Evolutionary conservation across 2,113 vertebrate species (phyloP).

Genomic region (Nycticryphes semicollaris): DNA sequence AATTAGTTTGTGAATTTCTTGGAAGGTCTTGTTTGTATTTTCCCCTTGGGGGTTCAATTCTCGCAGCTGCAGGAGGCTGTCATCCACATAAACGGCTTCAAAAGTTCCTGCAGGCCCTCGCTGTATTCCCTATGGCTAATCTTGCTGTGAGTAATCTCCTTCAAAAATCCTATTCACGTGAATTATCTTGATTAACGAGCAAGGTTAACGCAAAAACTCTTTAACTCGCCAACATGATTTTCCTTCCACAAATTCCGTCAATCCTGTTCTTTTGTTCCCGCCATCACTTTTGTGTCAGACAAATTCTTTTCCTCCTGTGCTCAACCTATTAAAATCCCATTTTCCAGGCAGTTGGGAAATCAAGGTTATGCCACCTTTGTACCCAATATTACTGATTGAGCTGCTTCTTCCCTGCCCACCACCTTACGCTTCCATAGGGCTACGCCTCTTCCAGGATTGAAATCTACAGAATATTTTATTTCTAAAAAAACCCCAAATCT

Average conservation of each 20-base stretch:
- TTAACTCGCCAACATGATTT: slow-evolving; percentile 15
- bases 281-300: not conserved
- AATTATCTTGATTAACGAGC: slow-evolving; percentile 57
- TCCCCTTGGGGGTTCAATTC: slow-evolving; percentile 32
- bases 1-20: not conserved
- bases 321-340: not conserved
- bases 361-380: not conserved
- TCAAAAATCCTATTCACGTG: slow-evolving; percentile 43
- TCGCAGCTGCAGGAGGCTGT: slow-evolving; percentile 23
- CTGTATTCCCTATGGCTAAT: slow-evolving; percentile 35
- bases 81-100: slow-evolving; percentile 35
- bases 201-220: slow-evolving; percentile 15
- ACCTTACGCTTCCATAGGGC: not conserved
- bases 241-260: not conserved
- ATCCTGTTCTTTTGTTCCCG: not conserved
- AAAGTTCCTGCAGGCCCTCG: slow-evolving; percentile 40
- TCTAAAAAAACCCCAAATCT: not conserved
- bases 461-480: not conserved
- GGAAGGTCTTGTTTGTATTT: not conserved
- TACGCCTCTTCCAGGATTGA: not conserved
- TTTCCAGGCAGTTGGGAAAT: not conserved
- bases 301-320: not conserved
- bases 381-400: not conserved
- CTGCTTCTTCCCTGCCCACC: not conserved
- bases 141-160: slow-evolving; percentile 57